These are phyloP conservation scores for Daphoenositta chrysoptera DNA, from an alignment of 2,113 vertebrate species.

Conservation along the genomic window DNA sequence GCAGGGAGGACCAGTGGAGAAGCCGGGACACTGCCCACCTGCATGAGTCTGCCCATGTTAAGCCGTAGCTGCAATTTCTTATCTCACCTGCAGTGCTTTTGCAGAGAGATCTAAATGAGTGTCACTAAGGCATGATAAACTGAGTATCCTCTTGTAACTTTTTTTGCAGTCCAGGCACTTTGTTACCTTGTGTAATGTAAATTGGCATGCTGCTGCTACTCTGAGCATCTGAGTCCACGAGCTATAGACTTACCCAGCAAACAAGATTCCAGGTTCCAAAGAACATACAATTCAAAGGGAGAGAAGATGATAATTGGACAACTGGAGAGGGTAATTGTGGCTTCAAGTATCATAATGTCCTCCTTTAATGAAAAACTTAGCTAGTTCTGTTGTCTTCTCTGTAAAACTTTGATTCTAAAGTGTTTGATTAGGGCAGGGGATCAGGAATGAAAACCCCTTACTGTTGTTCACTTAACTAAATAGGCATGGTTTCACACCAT, in stretches of 20 bases:
- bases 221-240: rapidly evolving
- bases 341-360: not conserved
- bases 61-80: not conserved
- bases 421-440: not conserved
- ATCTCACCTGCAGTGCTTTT: not conserved
- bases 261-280: not conserved
- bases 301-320: not conserved
- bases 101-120: not conserved
- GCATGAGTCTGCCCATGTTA: rapidly evolving
- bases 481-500: not conserved
- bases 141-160: not conserved
- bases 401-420: not conserved
- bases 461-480: not conserved
- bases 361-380: not conserved
- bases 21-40: not conserved
- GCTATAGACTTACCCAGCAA: not conserved
- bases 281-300: not conserved
- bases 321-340: not conserved
- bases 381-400: not conserved
- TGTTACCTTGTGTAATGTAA: rapidly evolving
- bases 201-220: rapidly evolving
- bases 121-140: not conserved
- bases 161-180: not conserved
- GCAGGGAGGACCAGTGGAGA: not conserved
- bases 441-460: not conserved